Percentiles rank a stretch among this genome's conserved stretches.
These are phyloP conservation scores for Cataglyphis rosenhaueri DNA, from an alignment of 2,888 invertebrate species.

Conservation along the genomic window DNA sequence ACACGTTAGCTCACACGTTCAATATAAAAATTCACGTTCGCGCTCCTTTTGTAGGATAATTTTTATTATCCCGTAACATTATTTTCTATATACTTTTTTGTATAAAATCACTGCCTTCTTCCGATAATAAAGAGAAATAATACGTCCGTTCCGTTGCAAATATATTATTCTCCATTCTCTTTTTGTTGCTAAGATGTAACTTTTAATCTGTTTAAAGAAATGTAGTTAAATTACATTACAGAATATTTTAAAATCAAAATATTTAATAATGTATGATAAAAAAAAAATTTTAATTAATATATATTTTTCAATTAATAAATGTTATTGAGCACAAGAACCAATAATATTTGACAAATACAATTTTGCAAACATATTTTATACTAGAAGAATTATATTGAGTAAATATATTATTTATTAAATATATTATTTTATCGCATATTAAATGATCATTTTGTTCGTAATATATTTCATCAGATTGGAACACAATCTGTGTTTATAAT, in stretches of 20 bases:
- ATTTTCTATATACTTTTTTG: slow-evolving; percentile 62
- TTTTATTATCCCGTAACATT: slow-evolving; percentile 56
- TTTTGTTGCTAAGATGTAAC: background rate
- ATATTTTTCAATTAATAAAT: background rate
- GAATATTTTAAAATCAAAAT: background rate
- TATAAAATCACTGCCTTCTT: slow-evolving; percentile 70
- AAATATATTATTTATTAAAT: background rate
- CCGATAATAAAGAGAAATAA: slow-evolving; percentile 67
- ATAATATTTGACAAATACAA: background rate
- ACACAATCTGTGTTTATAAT: background rate
- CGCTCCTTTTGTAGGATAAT: slow-evolving; percentile 56
- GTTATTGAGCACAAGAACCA: background rate
- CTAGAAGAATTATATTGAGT: background rate
- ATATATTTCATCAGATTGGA: background rate
- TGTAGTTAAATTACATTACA: background rate
- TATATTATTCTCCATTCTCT: background rate
- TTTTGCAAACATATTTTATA: slow-evolving; percentile 1
- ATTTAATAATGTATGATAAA: background rate
- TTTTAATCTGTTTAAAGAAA: background rate
- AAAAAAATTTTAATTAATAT: background rate
- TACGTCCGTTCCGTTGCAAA: background rate
- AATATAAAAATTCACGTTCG: slow-evolving; percentile 54
- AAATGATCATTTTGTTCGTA: background rate
- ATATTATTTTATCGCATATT: background rate
- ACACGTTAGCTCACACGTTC: slow-evolving; percentile 21